phyloP scores from a whole-genome alignment of 1,140 invertebrate species.

The Pseudomyrmex pallidus region DNA sequence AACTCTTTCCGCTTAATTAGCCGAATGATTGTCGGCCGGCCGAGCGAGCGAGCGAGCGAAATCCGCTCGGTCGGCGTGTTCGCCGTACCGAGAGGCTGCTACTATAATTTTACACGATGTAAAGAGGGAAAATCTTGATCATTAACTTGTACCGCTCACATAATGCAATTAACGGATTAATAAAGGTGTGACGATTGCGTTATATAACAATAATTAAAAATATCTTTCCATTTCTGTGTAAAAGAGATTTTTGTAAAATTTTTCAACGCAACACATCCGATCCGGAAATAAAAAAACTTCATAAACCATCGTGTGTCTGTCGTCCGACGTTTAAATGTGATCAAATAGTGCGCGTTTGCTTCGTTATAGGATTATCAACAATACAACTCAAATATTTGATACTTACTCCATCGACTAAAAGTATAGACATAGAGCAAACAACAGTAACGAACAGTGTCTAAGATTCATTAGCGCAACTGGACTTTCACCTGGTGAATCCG shows the following conservation, averaged over 20 bases:
- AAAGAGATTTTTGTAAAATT: background rate
- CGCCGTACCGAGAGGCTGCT: too few relatives aligned
- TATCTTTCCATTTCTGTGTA: too few relatives aligned
- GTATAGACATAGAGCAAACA: constrained; percentile 5
- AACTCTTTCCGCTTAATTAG: constrained; percentile 51
- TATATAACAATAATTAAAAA: background rate
- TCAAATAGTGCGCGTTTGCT: background rate
- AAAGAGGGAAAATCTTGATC: background rate
- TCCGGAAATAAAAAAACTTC: background rate
- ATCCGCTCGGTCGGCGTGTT: constrained; percentile 2
- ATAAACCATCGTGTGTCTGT: background rate
- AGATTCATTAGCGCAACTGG: constrained; percentile 42
- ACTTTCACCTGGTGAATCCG: constrained; percentile 42
- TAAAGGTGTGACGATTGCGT: background rate
- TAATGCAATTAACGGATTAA: constrained; percentile 22
- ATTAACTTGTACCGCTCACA: background rate
- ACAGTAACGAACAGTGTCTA: constrained; percentile 8
- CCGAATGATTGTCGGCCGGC: constrained; percentile 3
- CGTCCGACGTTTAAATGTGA: background rate
- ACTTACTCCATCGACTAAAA: background rate
- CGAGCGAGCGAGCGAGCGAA: background rate
- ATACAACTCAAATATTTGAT: constrained; percentile 5
- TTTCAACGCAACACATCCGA: background rate
- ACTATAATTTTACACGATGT: too few relatives aligned
- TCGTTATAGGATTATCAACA: background rate